These are phyloP conservation scores for Morpho deidamia DNA, from an alignment of 2,888 invertebrate genomes.

Conservation along the genomic window DNA sequence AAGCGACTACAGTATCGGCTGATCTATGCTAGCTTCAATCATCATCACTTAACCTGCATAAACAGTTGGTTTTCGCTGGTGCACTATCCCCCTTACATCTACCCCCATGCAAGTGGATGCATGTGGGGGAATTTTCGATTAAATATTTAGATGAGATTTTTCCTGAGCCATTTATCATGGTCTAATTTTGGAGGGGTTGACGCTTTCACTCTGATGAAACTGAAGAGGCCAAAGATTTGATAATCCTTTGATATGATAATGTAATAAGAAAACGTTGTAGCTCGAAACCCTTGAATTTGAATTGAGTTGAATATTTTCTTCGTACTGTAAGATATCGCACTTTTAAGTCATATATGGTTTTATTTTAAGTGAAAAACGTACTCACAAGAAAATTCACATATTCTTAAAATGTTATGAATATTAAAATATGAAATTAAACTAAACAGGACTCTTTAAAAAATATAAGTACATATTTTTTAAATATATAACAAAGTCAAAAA, in stretches of 20 bases:
- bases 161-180: constrained; percentile 74
- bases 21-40: constrained; percentile 13
- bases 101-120: constrained; percentile 26
- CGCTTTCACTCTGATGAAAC: constrained; percentile 51
- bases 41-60: constrained; percentile 22
- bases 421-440: too few relatives aligned
- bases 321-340: not conserved
- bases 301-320: constrained; percentile 2
- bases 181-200: constrained; percentile 68
- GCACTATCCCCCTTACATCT: constrained; percentile 30
- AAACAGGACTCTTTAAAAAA: too few relatives aligned
- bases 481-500: too few relatives aligned
- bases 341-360: not conserved
- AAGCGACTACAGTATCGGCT: constrained; percentile 1
- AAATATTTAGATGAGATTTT: constrained; percentile 78
- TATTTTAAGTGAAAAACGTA: too few relatives aligned
- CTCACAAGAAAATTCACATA: too few relatives aligned
- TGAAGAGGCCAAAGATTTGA: constrained; percentile 43
- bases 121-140: constrained; percentile 72
- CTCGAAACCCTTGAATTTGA: constrained; percentile 5
- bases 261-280: constrained; percentile 35
- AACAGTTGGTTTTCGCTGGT: constrained; percentile 19
- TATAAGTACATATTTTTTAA: too few relatives aligned
- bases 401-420: too few relatives aligned
- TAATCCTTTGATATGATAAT: constrained; percentile 73